Conservation (phyloP, 2,888 invertebrate genomes). For the Polydrusus tereticollis region DNA sequence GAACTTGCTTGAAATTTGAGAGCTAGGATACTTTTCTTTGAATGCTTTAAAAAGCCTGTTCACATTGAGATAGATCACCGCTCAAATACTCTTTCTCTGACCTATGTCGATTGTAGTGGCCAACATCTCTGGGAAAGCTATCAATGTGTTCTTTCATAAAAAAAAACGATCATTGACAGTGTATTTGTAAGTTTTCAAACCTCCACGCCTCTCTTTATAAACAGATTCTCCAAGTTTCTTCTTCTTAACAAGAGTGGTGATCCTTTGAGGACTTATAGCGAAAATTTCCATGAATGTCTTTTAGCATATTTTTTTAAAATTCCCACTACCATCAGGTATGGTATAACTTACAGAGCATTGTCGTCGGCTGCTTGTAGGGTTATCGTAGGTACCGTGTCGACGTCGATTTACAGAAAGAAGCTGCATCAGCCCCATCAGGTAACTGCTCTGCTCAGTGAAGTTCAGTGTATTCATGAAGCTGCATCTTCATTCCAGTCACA, state of each 20-base stretch:
- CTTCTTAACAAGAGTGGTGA: conserved; percentile 8
- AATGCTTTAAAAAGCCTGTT: conserved; percentile 22
- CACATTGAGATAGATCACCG: conserved; percentile 27
- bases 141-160: background rate
- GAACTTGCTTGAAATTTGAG: conserved; percentile 9
- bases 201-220: conserved; percentile 5
- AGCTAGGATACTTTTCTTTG: conserved; percentile 14
- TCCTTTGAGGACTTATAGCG: too few species aligned
- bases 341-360: conserved; percentile 8
- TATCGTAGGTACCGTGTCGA: conserved; percentile 17
- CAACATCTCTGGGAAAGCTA: conserved; percentile 7
- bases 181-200: conserved; percentile 17
- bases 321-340: conserved; percentile 4
- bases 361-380: conserved; percentile 3
- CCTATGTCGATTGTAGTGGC: conserved; percentile 16
- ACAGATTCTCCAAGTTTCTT: conserved; percentile 9
- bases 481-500: conserved; percentile 17
- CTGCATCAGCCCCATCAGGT: conserved; percentile 14
- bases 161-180: background rate
- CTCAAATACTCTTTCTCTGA: conserved; percentile 27
- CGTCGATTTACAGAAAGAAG: conserved; percentile 4
- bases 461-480: conserved; percentile 9
- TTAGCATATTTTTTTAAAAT: conserved; percentile 14
- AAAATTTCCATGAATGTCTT: conserved; percentile 15
- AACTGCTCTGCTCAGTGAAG: conserved; percentile 7